Conservation (phyloP, 2,797 vertebrate genomes). For the Eulemur rubriventer region DNA sequence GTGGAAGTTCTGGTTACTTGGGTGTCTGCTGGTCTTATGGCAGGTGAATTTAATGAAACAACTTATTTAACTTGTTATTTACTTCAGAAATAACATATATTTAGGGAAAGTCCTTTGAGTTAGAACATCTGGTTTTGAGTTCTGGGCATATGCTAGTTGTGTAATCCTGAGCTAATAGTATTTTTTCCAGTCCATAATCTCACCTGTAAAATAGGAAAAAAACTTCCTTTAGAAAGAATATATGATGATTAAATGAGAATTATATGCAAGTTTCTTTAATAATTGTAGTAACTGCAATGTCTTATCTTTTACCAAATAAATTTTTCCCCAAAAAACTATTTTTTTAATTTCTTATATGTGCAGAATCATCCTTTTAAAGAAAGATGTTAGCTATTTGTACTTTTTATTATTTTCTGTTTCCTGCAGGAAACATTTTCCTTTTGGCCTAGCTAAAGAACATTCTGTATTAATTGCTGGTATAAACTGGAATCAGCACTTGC, state of each 20-base stretch:
- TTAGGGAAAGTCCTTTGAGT: background rate
- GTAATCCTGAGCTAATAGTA: background rate
- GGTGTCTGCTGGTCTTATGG: background rate
- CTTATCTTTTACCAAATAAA: constrained; percentile 3
- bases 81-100: background rate
- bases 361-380: background rate
- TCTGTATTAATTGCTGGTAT: background rate
- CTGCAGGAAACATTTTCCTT: background rate
- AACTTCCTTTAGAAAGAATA: background rate
- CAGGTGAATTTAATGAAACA: background rate
- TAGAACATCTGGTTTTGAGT: background rate
- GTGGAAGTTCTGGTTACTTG: background rate
- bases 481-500: background rate
- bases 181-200: background rate
- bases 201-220: background rate
- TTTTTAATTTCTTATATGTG: background rate
- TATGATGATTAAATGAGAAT: background rate
- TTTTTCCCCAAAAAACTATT: background rate
- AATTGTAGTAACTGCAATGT: background rate
- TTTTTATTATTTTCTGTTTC: background rate
- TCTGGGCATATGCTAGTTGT: background rate
- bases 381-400: background rate
- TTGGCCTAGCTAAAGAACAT: background rate
- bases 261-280: background rate
- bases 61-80: background rate